Percentiles rank a stretch among this genome's conserved stretches.
Evolutionary conservation across 2,113 vertebrate genomes (phyloP).

Genomic region (Entelurus aequoreus): DNA sequence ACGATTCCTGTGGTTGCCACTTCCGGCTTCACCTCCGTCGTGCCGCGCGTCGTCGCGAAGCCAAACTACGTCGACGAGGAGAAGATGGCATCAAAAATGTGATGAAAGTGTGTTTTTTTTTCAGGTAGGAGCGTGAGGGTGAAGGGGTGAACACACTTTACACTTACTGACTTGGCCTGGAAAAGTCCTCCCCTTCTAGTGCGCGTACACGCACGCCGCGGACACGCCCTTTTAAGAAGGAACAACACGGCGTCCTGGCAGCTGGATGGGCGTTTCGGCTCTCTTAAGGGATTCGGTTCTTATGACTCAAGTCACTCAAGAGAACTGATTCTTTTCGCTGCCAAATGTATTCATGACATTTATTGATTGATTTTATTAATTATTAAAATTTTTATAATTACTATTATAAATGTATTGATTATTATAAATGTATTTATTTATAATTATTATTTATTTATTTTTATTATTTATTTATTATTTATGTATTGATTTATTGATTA

Average conservation of each 20-base stretch:
- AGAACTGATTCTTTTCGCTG: no score
- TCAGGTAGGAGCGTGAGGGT: background rate
- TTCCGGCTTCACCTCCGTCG: constrained; percentile 37
- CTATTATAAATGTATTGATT: no score
- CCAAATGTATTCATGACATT: no score
- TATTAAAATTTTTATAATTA: no score
- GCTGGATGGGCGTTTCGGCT: no score
- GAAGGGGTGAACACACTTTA: constrained; percentile 24
- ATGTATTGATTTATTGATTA: no score
- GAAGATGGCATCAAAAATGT: background rate
- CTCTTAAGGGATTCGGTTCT: no score
- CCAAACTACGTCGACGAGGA: background rate
- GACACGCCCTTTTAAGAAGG: constrained; percentile 54
- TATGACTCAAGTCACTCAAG: no score
- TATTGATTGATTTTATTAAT: no score
- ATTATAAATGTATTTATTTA: no score
- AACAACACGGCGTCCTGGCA: background rate
- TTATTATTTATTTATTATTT: no score
- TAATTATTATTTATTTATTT: no score
- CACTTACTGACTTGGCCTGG: constrained; percentile 1
- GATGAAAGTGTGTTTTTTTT: background rate
- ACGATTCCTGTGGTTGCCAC: constrained; percentile 23
- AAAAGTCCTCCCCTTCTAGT: constrained; percentile 39
- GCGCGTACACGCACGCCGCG: constrained; percentile 4
- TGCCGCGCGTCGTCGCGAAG: background rate